Evolutionary conservation across 2,888 invertebrate genomes (phyloP).

Genomic region (Cylloceria caligata): DNA sequence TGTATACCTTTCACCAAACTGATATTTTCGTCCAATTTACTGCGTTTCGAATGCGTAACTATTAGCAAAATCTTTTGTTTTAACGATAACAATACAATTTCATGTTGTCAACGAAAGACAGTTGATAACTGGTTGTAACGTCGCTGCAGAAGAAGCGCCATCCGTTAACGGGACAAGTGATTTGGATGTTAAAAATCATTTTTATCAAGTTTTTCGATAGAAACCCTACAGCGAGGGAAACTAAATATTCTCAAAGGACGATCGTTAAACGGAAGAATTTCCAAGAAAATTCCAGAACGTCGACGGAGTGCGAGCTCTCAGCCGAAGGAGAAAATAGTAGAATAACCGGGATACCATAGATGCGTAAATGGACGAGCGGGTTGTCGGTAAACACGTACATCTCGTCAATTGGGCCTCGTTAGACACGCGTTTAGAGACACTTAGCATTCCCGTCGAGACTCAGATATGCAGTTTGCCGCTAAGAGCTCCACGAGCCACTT

Average conservation of each 20-base stretch:
- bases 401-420: slow-evolving; percentile 73
- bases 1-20: neutral
- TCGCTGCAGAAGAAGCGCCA: neutral
- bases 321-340: slow-evolving; percentile 62
- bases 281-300: slow-evolving; percentile 16
- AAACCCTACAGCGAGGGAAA: neutral
- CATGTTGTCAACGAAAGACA: neutral
- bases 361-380: slow-evolving; percentile 14
- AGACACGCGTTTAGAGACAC: slow-evolving; percentile 77
- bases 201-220: neutral
- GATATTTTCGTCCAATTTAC: too few species aligned
- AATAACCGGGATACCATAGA: neutral
- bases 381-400: slow-evolving; percentile 15
- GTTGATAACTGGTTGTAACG: neutral
- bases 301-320: neutral
- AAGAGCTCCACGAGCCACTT: slow-evolving; percentile 18
- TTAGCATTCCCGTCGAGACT: slow-evolving; percentile 69
- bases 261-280: neutral
- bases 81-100: neutral
- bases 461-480: neutral
- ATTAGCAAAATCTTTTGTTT: neutral
- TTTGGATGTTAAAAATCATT: neutral
- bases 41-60: too few species aligned
- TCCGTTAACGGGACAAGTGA: slow-evolving; percentile 13
- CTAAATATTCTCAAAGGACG: neutral